Base-by-base conservation (phyloP, 2,888 invertebrate species). In the Diloba caeruleocephala region DNA sequence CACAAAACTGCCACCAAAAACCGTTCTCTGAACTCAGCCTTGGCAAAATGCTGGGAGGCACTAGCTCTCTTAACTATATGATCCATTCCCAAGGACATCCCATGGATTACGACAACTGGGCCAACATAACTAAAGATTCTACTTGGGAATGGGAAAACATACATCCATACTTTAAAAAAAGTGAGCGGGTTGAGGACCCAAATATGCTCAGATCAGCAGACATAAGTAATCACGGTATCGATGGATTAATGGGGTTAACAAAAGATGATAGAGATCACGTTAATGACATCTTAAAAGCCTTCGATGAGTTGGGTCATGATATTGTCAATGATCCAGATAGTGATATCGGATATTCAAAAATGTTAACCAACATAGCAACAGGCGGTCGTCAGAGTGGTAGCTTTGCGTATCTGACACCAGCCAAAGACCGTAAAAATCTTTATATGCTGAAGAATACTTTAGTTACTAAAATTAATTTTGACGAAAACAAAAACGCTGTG, bases 31-130 rank as follows among this genome's bases (percentile, higher is more conserved):
- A 67, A 14, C 28, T 31, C 0, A 60, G 10, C 15, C 36, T 14
- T 6, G 65, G 65, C 9, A 65, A 65, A 66, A 90, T 92, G 0
- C 81, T 95, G 17, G 96, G 96, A 0, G 96, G 96, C 0, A 89
- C 93, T 9, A 95, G 95, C 33, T 84, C 90, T 0, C 88, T 95
- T 2, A 96, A 96, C 76, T 94, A 91, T 15, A 94, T 95, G 95
- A 45, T 95, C 0, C 94, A 96, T 71, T 78, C 94, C 0, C 85
- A 94, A 44, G 96, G 96, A 0, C 94, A 95, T 74, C 88, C 92
- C 7, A 77, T 76, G 4, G 96, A 96, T 75, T 96, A 94, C 71
- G 95, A 96, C 75, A 80, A 90, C 0, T 97, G 60, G 97, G 97
- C 95, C 94, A 0, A 88, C 83, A 4, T 94, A 43, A 51, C 48